Evolutionary conservation across 1,140 invertebrate species (phyloP), one percentile per base, ranked within the genome.

Genomic region (Laupala kohalensis): DNA sequence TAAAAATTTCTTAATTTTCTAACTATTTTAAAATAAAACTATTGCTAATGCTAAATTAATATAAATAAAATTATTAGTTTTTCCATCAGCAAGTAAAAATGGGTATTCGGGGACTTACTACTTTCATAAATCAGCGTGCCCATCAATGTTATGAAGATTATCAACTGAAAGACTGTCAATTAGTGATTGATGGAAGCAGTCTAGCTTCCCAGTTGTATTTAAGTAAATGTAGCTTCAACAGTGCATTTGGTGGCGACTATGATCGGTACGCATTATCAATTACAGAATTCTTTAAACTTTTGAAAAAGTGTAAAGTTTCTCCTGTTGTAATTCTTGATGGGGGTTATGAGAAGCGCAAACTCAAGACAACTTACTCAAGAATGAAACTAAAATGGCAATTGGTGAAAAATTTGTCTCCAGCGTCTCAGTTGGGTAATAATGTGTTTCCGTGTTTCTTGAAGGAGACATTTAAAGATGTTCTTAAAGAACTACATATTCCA

Each of bases 241-340:
- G 86, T 65, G 84, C 87, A 1, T 96, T 93, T 80, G 92, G 92
- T 23, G 94, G 94, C 0, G 92, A 96, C 79, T 96, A 95, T 77
- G 90, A 95, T 75, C 86, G 86, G 75, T 93, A 87, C 79, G 86
- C 85, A 4, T 76, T 83, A 23, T 80, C 80, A 25, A 82, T 91
- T 6, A 79, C 80, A 64, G 82, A 86, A 19, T 95, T 94, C 76
- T 94, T 96, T 76, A 81, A 87, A 12, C 79, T 87, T 13, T 80
- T 96, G 4, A 78, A 80, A 66, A 85, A 86, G 77, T 95, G 93
- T 76, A 87, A 89, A 67, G 82, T 97, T 15, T 85, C 77, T n/a
- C 85, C 92, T 0, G 85, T 90, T 75, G 86, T 96, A 24, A 77
- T 96, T 6, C 88, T 95, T 76, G 94, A 96, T 82, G 95, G 95